Base-by-base conservation (phyloP, 2,888 invertebrate genomes). In the Sussaba pulchella region DNA sequence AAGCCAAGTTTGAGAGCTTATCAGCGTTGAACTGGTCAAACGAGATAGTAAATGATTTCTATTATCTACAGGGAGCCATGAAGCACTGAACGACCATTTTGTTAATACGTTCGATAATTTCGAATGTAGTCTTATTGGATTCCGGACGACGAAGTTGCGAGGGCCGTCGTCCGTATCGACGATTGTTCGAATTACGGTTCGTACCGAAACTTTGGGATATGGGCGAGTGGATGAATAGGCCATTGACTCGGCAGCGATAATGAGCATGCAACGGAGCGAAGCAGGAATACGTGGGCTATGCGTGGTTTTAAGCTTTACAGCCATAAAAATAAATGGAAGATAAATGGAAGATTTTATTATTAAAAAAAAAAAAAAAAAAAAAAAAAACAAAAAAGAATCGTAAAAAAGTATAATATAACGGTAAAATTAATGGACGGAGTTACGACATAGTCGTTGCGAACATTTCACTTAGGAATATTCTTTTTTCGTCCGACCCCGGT, bases 1-100 rank as follows among this genome's bases (percentile, higher is more conserved):
- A 77, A 59, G 69, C 39, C 54, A 71, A 69, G 19, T 26, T 41
- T 52, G 61, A 54, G 66, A 59, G 71, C 79, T 82, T 83, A 84
- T 84, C 83, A 75, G 26, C 64, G 80, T 83, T 84, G 83, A 84
- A 84, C 83, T 79, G 83, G 84, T 83, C 84, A 83, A 78, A 75
- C 45, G 74, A 81, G 83, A 84, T 83, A 84, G 67, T n/a, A 73
- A 54, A 69, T 12, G 12, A 54, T 73, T 73, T 74, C 81, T 66
- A 47, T 21, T 70, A 47, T 21, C 14, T 26, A 39, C n/a, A 41
- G 31, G 54, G 73, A 52, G 47, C 69, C 21, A n/a, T 67, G 31
- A 70, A 39, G 41, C 17, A 9, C 59, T 17, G 17, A n/a, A 47
- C 24, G 39, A n/a, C 57, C 69, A 73, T 70, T 81, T 77, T 50